Percentiles rank a stretch among this genome's conserved stretches.
Evolutionary conservation across 2,113 vertebrate species (phyloP).

Genomic region (Siniperca chuatsi): DNA sequence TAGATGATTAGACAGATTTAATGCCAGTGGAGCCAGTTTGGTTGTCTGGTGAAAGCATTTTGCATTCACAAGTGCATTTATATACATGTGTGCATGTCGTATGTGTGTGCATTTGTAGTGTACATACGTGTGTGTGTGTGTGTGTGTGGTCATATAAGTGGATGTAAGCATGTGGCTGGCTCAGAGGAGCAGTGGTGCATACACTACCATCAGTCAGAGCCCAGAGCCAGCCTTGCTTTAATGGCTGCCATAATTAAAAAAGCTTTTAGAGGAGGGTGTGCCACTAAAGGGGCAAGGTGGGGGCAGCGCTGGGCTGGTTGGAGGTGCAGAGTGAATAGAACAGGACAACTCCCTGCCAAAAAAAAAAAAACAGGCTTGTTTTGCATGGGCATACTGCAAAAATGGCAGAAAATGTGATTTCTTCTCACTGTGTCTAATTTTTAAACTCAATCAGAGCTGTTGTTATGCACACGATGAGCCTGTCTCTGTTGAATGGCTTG

Average conservation of each 20-base stretch:
- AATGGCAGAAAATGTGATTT: slow-evolving; percentile 22
- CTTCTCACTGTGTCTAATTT: not conserved
- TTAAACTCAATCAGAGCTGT: not conserved
- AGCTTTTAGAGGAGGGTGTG: slow-evolving; percentile 84
- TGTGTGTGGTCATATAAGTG: slow-evolving; percentile 61
- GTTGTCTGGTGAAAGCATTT: slow-evolving; percentile 62
- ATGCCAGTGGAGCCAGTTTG: slow-evolving; percentile 61
- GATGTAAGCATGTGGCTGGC: slow-evolving; percentile 55
- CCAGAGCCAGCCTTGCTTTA: slow-evolving; percentile 70
- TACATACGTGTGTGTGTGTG: slow-evolving; percentile 26
- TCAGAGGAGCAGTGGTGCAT: slow-evolving; percentile 67
- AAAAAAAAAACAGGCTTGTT: not conserved
- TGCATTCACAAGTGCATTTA: slow-evolving; percentile 38
- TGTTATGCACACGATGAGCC: not conserved
- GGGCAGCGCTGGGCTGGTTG: slow-evolving; percentile 28
- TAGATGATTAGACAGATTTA: slow-evolving; percentile 64
- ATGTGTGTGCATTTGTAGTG: slow-evolving; percentile 14
- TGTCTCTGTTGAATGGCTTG: not conserved
- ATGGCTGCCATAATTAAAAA: slow-evolving; percentile 86
- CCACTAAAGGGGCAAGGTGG: slow-evolving; percentile 67
- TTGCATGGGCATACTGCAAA: slow-evolving; percentile 22
- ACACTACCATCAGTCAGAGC: slow-evolving; percentile 59
- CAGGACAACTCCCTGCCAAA: slow-evolving; percentile 13
- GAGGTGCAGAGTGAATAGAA: slow-evolving; percentile 17
- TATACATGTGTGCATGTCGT: slow-evolving; percentile 14